Base-by-base conservation (phyloP, 2,888 invertebrate genomes). In the Nomada fucata region DNA sequence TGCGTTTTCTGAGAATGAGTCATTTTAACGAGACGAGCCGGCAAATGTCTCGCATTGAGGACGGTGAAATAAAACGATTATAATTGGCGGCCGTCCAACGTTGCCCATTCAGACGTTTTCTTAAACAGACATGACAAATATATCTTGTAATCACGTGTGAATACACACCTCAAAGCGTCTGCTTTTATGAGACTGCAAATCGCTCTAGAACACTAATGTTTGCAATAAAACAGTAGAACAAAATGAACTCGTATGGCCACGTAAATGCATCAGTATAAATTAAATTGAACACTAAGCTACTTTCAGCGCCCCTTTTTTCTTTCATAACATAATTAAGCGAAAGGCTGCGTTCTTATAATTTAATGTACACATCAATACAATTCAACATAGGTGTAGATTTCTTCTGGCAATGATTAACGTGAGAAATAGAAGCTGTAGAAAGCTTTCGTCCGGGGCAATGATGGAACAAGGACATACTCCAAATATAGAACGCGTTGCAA, bases 31-130 rank as follows among this genome's bases (percentile, higher is more conserved):
- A 73, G 65, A 44, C 55, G 44, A 13, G 44, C 23, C 44, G 29
- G 59, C 76, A 64, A 11, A 59, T n/a, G 26, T 67, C 53, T 63
- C 71, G 75, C 53, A 15, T 73, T 61, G 50, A 69, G 63, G 13
- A 20, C 53, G 65, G 36, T 50, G 57, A 70, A 79, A 68, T 68
- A 68, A 81, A 70, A 29, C 26, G 60, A 74, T 70, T 13, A 36
- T 42, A 42, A 70, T 70, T 84, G 82, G 65, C 82, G 15, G 0
- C 52, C 4, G 26, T 72, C 80, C 82, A 82, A 74, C 57, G 18
- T 42, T 53, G 60, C 53, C 52, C 68, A 69, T 79, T 69, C 20
- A 76, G 29, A 59, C 44, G 44, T 71, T 63, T 61, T 36, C 44
- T 59, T 23, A 1, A 13, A 52, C 2, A 26, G n/a, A 52, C 70